phyloP scores from a whole-genome alignment of 2,113 vertebrate species.

The Leptodactylus fuscus region DNA sequence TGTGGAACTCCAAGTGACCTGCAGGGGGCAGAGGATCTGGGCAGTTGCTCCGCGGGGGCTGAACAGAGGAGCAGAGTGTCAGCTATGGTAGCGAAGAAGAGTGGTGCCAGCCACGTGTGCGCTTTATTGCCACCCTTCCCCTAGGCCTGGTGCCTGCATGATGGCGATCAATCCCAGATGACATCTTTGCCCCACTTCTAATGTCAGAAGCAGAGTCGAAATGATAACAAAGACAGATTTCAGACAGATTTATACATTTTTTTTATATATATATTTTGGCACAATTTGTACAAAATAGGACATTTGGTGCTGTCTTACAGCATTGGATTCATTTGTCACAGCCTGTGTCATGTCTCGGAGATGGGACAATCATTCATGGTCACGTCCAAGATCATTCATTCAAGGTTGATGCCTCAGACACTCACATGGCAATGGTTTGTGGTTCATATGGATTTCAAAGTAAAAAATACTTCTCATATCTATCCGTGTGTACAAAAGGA shows the following conservation, averaged over 20 bases:
- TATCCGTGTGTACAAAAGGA: conserved; percentile 59
- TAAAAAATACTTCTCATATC: conserved; percentile 73
- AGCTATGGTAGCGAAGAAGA: too few relatives aligned
- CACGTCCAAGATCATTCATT: conserved; percentile 5
- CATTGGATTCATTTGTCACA: not conserved
- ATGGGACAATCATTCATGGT: conserved; percentile 30
- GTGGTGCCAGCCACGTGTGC: too few relatives aligned
- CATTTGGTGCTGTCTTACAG: not conserved
- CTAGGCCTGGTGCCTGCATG: too few relatives aligned
- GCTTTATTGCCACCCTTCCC: too few relatives aligned
- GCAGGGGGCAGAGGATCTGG: too few relatives aligned
- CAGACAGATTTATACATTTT: not conserved
- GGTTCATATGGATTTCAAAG: conserved; percentile 68
- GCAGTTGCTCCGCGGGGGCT: too few relatives aligned
- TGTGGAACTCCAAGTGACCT: too few relatives aligned
- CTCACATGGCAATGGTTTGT: not conserved
- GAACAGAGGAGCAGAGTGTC: too few relatives aligned
- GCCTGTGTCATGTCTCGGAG: conserved; percentile 10
- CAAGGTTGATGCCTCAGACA: not conserved
- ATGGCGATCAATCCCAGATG: too few relatives aligned
- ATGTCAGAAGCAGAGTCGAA: too few relatives aligned
- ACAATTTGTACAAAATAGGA: conserved; percentile 44
- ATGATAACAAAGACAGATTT: too few relatives aligned
- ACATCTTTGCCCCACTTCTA: too few relatives aligned
- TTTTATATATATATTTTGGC: conserved; percentile 53